Conservation (phyloP, 2,888 invertebrate genomes). For the Hydropsyche betteni region DNA sequence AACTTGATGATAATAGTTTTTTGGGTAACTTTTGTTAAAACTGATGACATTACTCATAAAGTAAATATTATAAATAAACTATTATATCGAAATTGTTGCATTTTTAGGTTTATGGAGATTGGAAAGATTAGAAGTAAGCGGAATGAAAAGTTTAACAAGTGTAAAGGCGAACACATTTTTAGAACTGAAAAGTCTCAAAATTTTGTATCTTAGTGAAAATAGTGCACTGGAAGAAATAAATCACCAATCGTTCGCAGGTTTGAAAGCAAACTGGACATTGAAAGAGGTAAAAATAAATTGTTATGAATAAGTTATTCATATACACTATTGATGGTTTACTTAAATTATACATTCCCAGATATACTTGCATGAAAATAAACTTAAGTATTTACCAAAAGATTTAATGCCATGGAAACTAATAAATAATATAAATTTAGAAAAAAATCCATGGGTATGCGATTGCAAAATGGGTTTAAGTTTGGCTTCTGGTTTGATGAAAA, state of each 20-base stretch:
- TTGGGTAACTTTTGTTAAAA: slow-evolving; percentile 59
- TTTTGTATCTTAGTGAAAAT: slow-evolving; percentile 66
- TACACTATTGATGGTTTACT: not conserved
- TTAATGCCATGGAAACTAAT: slow-evolving; percentile 68
- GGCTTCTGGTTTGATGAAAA: not conserved
- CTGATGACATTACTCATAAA: no score
- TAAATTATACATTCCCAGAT: slow-evolving; percentile 60
- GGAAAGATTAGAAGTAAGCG: slow-evolving; percentile 69
- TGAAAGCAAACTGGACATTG: slow-evolving; percentile 64
- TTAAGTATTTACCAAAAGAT: slow-evolving; percentile 66
- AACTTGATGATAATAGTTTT: slow-evolving; percentile 69
- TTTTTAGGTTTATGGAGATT: slow-evolving; percentile 66
- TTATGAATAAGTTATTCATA: not conserved
- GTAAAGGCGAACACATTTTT: slow-evolving; percentile 67
- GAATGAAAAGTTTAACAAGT: slow-evolving; percentile 66
- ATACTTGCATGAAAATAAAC: slow-evolving; percentile 70
- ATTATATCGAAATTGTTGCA: not conserved
- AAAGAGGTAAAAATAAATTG: slow-evolving; percentile 61
- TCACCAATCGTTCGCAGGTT: slow-evolving; percentile 66
- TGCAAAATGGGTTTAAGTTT: slow-evolving; percentile 61
- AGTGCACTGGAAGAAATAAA: slow-evolving; percentile 66
- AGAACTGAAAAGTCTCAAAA: slow-evolving; percentile 61
- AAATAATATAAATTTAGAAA: slow-evolving; percentile 66
- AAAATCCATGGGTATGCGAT: slow-evolving; percentile 74
- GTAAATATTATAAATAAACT: no score